Evolutionary conservation across 2,888 invertebrate species (phyloP), one percentile per base, ranked within the genome.

Genomic region (Rhorus exstirpatorius): DNA sequence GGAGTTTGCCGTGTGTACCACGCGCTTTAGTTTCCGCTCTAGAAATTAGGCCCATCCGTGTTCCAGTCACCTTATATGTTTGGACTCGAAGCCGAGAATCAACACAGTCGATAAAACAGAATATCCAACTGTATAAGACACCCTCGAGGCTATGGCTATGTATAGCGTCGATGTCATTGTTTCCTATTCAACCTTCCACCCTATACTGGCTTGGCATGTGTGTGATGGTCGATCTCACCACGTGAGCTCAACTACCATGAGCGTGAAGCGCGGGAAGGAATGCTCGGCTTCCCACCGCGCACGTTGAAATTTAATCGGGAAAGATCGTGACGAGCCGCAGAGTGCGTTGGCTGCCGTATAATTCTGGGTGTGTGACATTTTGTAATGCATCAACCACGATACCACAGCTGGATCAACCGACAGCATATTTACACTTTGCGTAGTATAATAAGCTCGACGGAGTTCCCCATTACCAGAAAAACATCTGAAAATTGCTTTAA

Each of bases 241-340:
- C 78, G 81, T 63, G 81, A 74, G 81, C 70, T 78, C 78, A 79
- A 78, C 61, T 55, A 14, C 61, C 60, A 35, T 51, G 41, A 77
- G 61, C 46, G 55, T 31, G 38, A 41, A 65, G 77, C 41, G 76
- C 49, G 81, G 38, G 51, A 44, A 51, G 21, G 51, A 17, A 44
- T 65, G 78, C 68, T 51, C 21, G 74, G 68, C 55, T 49, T 65
- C 19, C 49, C 75, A 26, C 81, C 35, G 24, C 53, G 60, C n/a
- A n/a, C 82, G 65, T 63, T 75, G 55, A 70, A 70, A 82, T 79
- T 79, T 82, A 79, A 76, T 79, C 79, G 79, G 70, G 82, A 82
- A 79, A 82, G 75, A 79, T 75, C 71, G 71, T 76, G 75, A 65
- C 79, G 53, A 26, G 65, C 78, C 31, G 68, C 82, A 53, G 8